A percentile compares a stretch with the other conserved stretches of the same genome.
phyloP scores from a whole-genome alignment of 1,140 invertebrate genomes.

The Brachionus manjavacas region DNA sequence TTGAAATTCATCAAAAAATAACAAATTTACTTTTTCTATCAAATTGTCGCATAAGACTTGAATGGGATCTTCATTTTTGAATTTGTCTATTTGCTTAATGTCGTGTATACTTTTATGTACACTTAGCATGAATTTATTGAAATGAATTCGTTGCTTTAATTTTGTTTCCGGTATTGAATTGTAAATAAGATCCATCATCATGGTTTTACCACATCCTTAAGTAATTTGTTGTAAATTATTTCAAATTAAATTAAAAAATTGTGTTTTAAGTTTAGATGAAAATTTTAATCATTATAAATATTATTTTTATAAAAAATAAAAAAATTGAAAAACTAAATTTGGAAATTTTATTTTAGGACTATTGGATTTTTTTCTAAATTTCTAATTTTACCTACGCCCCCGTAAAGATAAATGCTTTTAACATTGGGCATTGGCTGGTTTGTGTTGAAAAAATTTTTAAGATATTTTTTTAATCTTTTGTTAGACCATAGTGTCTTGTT shows the following conservation, averaged over 20 bases:
- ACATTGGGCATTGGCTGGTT: not conserved
- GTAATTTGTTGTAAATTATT: not conserved
- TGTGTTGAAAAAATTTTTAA: not conserved
- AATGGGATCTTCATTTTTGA: conserved; percentile 79
- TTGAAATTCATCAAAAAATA: conserved; percentile 99
- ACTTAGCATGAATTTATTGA: conserved; percentile 94
- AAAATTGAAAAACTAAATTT: too few species aligned
- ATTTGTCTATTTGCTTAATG: conserved; percentile 43
- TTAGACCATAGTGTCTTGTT: not conserved
- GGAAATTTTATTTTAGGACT: not conserved
- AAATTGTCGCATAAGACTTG: conserved; percentile 83
- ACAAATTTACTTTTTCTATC: conserved; percentile 74
- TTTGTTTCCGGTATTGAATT: conserved; percentile 64
- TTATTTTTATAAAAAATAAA: too few species aligned
- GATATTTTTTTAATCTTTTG: not conserved
- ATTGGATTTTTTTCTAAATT: not conserved
- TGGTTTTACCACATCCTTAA: conserved; percentile 69
- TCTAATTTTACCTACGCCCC: conserved; percentile 17
- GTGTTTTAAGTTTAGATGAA: too few species aligned
- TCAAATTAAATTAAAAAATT: too few species aligned
- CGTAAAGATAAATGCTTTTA: conserved; percentile 39
- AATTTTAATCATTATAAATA: too few species aligned
- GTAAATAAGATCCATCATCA: conserved; percentile 97
- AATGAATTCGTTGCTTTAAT: conserved; percentile 79
- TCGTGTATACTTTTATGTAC: conserved; percentile 68